Evolutionary conservation across 1,140 invertebrate genomes (phyloP), one percentile per base, ranked within the genome.

Genomic region (Leptinotarsa lineolata): DNA sequence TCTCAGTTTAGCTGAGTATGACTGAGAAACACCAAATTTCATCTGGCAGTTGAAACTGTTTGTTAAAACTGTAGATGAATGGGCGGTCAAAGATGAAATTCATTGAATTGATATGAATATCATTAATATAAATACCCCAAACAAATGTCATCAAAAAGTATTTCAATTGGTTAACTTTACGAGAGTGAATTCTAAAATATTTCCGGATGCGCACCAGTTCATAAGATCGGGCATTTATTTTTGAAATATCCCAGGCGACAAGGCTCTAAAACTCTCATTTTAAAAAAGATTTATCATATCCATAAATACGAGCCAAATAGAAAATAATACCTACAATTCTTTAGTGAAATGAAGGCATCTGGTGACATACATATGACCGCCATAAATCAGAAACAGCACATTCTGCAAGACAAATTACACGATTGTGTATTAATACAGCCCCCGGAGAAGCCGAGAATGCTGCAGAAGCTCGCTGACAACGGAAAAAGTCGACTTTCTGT

Each of bases 351-450:
- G 48, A 54, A 54, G 48, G 48, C 8, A 39, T 39, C 30, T 39
- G 30, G 30, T 39, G 30, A 39, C 30, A 39, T 39, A 39, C 30
- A 39, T 39, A 39, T 39, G 30, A 39, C 30, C 30, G 30, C 30
- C 30, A 4, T 39, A 39, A 39, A 39, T 39, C 30, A 54, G 48
- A 54, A 16, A 54, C 2, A 16, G 13, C 15, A 54, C 16, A 54
- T 54, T 54, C n/a, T 54, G 48, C n/a, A 54, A 54, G 48, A 54
- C 48, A 54, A 54, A 54, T 54, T 54, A 54, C n/a, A 16, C 48
- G 30, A 39, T 39, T 39, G 30, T 39, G 30, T 39, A 39, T 39
- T 39, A 11, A 39, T 39, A 39, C 30, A 18, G 48, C 3, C 13
- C 13, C n/a, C n/a, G 11, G 48, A 54, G 48, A 54, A n/a, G n/a